Base-by-base conservation (phyloP, 2,797 vertebrate species). In the Melopsittacus undulatus region DNA sequence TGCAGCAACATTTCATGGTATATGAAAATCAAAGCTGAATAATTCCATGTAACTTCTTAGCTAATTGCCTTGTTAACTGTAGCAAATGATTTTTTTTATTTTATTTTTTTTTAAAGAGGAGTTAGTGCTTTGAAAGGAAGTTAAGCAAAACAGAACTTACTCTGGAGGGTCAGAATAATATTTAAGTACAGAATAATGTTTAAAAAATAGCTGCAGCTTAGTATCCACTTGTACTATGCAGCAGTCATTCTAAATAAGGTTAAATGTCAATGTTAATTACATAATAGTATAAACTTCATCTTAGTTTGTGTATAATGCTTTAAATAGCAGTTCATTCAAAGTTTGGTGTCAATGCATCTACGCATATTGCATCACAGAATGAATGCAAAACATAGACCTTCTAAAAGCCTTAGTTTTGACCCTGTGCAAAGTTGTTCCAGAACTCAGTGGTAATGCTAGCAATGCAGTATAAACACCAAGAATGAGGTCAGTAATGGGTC, bases 251-350 rank as follows among this genome's bases (percentile, higher is more conserved):
- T 22, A 87, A 92, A 69, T 94, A 78, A 79, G 30, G 49, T 79
- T 67, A 86, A 81, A 92, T 36, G 20, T 52, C 76, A 86, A 42
- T 51, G 54, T 72, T 92, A 94, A 86, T 88, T 73, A 70, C 22
- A 29, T 88, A 79, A 23, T 38, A 5, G 19, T 51, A 76, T 54
- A 83, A 76, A 49, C 27, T 59, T 81, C n/a, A 66, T 46, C 23
- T 83, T 51, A 27, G 22, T 63, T 88, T 78, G 14, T 69, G 40
- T 78, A 93, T 48, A 86, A 52, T 43, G 13, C 62, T 94, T 89
- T 54, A 81, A 90, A 62, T 26, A 83, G 59, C 13, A 73, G 20
- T 57, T 63, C 3, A 0, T 86, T 63, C 79, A 43, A 86, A 82
- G 51, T 46, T 85, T 78, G 68, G 59, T 80, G 86, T 30, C 56